Evolutionary conservation across 92 coral and sea anemone species (phyloP).

Genomic region (Muricea muricata): DNA sequence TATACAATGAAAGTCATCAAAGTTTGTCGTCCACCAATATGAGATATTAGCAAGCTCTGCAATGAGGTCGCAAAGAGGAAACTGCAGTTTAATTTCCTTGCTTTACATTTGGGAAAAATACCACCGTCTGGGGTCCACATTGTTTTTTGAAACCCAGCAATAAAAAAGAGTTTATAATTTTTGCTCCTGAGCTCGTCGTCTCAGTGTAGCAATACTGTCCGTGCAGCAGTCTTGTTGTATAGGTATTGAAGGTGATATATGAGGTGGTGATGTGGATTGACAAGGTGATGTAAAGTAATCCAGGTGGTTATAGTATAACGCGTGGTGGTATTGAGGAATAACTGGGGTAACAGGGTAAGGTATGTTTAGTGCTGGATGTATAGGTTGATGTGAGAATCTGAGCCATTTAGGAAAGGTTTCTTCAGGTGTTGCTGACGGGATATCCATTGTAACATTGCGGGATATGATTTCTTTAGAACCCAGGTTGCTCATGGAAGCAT

Average conservation of each 20-base stretch:
- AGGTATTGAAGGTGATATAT: conserved; percentile 49
- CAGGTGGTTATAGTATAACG: conserved; percentile 50
- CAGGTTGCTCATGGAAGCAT: conserved; percentile 83
- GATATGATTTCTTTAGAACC: conserved; percentile 35
- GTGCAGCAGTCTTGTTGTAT: conserved; percentile 80
- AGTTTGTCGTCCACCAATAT: no score
- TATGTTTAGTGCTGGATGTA: conserved; percentile 48
- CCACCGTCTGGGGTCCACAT: background rate
- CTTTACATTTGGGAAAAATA: background rate
- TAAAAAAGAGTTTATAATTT: background rate
- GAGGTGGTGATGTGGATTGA: conserved; percentile 64
- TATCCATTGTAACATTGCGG: conserved; percentile 26
- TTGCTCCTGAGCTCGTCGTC: conserved; percentile 90
- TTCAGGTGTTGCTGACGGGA: conserved; percentile 47
- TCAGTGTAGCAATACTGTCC: conserved; percentile 85
- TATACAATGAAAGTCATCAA: no score
- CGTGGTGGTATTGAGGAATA: conserved; percentile 55
- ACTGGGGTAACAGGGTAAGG: conserved; percentile 45
- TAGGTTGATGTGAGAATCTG: conserved; percentile 39
- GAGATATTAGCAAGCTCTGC: no score
- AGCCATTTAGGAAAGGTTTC: conserved; percentile 58
- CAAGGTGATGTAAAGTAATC: conserved; percentile 57
- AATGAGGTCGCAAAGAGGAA: no score
- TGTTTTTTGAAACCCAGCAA: background rate
- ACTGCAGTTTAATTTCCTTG: no score